Percentiles rank a stretch among this genome's conserved stretches.
These are phyloP conservation scores for Hybos culiciformis DNA, from an alignment of 2,888 invertebrate genomes.

Conservation along the genomic window DNA sequence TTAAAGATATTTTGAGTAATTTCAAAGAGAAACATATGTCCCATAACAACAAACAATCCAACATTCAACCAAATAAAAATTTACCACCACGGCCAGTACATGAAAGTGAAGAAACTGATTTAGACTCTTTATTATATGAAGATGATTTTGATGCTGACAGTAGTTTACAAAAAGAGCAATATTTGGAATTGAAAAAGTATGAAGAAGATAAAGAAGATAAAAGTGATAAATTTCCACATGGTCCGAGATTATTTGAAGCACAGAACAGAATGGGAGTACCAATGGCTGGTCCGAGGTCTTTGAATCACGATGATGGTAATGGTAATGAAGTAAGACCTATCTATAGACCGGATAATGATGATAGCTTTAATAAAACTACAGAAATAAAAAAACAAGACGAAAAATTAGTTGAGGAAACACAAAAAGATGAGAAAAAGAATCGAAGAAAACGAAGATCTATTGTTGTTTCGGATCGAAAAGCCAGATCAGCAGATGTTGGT, in stretches of 20 bases:
- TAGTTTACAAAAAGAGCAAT: slow-evolving; percentile 25
- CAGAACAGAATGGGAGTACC: slow-evolving; percentile 40
- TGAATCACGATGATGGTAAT: slow-evolving; percentile 28
- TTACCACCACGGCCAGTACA: slow-evolving; percentile 31
- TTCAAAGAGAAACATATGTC: slow-evolving; percentile 14
- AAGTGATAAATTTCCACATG: slow-evolving; percentile 57
- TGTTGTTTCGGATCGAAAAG: slow-evolving; percentile 55
- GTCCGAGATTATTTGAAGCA: slow-evolving; percentile 49
- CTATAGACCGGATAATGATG: slow-evolving; percentile 21
- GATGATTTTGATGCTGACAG: slow-evolving; percentile 3
- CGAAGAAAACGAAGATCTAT: slow-evolving; percentile 41
- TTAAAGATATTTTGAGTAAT: slow-evolving; percentile 27
- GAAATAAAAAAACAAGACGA: slow-evolving; percentile 10
- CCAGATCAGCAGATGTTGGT: slow-evolving; percentile 73
- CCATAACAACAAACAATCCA: background rate
- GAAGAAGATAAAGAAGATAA: slow-evolving; percentile 20
- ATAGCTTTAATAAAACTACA: background rate
- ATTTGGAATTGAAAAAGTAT: slow-evolving; percentile 34
- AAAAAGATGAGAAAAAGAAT: background rate
- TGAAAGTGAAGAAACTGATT: slow-evolving; percentile 33
- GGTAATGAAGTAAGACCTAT: slow-evolving; percentile 26
- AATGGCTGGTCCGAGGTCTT: slow-evolving; percentile 41
- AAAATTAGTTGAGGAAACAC: background rate
- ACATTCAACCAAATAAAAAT: slow-evolving; percentile 18
- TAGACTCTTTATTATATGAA: slow-evolving; percentile 27